Conservation (phyloP, 2,888 invertebrate species). For the Tromatobia lineatoria region DNA sequence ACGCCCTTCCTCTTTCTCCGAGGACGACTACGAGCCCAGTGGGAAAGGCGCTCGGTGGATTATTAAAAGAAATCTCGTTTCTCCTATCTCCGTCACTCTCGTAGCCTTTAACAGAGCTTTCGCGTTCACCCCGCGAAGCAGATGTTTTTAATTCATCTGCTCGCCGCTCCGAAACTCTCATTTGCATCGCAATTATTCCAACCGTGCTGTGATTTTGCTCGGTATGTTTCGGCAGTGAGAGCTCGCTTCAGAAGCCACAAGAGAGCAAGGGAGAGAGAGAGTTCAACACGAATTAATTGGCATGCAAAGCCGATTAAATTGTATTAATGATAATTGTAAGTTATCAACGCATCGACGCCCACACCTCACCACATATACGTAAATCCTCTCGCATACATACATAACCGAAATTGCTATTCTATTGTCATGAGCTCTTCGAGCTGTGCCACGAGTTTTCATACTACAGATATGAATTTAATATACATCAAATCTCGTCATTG, state of each 20-base stretch:
- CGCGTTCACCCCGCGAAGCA: constrained; percentile 50
- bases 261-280: constrained; percentile 15
- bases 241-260: not conserved
- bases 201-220: constrained; percentile 47
- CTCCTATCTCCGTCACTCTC: constrained; percentile 9
- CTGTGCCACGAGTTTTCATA: constrained; percentile 12
- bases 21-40: constrained; percentile 27
- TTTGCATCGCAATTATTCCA: constrained; percentile 68
- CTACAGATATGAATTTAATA: constrained; percentile 38
- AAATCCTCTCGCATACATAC: constrained; percentile 1
- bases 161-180: constrained; percentile 43
- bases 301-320: constrained; percentile 68
- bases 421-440: not conserved
- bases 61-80: constrained; percentile 64
- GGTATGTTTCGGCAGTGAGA: constrained; percentile 29
- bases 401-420: not conserved
- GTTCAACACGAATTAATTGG: constrained; percentile 64
- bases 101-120: constrained; percentile 38
- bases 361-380: constrained; percentile 13
- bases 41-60: constrained; percentile 33
- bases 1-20: not conserved
- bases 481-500: constrained; percentile 35
- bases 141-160: constrained; percentile 68
- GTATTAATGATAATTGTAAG: constrained; percentile 52
- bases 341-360: constrained; percentile 45